Percentiles rank a stretch among this genome's conserved stretches.
These are phyloP conservation scores for Macaca fascicularis DNA, from an alignment of 2,113 vertebrate species.

Conservation along the genomic window DNA sequence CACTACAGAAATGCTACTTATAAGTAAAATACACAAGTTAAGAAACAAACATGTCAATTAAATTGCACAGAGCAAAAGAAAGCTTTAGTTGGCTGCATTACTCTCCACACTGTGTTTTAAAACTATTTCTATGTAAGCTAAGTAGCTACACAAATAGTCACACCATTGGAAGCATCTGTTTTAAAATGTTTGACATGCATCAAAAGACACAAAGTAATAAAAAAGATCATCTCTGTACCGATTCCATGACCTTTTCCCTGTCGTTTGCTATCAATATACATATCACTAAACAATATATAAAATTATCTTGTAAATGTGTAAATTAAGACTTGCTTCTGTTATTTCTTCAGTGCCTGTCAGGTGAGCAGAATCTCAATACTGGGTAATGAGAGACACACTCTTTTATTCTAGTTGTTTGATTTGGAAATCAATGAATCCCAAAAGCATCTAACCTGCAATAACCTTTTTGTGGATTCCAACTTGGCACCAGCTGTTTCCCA, in stretches of 20 bases:
- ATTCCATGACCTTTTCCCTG: neutral
- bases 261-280: neutral
- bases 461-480: too few relatives aligned
- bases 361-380: neutral
- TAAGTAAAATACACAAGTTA: neutral
- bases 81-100: neutral
- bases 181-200: neutral
- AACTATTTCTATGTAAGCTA: neutral
- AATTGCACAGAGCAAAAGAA: neutral
- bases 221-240: neutral
- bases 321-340: neutral
- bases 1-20: constrained; percentile 26
- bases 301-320: neutral
- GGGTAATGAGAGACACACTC: neutral
- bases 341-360: neutral
- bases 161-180: neutral
- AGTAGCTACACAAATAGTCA: neutral
- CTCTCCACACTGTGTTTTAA: neutral
- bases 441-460: neutral
- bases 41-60: neutral
- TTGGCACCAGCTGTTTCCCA: neutral
- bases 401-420: neutral
- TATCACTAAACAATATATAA: neutral
- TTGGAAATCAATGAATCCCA: neutral
- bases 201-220: neutral